Percentiles rank a stretch among this genome's conserved stretches.
Conservation (phyloP, 2,888 invertebrate species). For the Thymelicus acteon region DNA sequence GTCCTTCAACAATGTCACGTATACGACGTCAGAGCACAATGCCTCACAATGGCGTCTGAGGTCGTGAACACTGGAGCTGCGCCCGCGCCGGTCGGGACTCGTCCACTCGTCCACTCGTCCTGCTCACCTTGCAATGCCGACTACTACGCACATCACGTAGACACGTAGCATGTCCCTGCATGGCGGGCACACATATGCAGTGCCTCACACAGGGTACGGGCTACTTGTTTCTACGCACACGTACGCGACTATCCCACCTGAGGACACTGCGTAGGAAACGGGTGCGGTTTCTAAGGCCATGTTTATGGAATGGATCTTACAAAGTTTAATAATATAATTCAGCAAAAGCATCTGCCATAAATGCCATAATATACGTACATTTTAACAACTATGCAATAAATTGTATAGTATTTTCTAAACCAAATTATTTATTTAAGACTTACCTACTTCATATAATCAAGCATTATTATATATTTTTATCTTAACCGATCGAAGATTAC, state of each 20-base stretch:
- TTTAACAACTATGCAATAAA: too few species aligned
- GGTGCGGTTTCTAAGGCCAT: neutral
- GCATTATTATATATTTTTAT: too few species aligned
- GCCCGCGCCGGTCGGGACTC: constrained; percentile 45
- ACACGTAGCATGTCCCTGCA: constrained; percentile 20
- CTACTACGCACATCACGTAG: constrained; percentile 42
- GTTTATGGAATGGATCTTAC: neutral
- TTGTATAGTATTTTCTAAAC: too few species aligned
- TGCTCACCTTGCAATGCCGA: constrained; percentile 80
- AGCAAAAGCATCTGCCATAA: too few species aligned
- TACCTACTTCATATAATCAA: too few species aligned
- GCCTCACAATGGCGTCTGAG: constrained; percentile 38
- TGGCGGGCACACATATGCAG: constrained; percentile 2
- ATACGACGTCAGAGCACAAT: constrained; percentile 11
- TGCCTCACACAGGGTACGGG: neutral
- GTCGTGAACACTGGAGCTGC: constrained; percentile 42
- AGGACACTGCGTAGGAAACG: neutral
- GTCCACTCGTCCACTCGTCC: constrained; percentile 60
- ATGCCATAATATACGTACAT: too few species aligned
- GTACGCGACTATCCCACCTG: neutral
- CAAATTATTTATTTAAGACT: too few species aligned
- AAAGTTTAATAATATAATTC: too few species aligned
- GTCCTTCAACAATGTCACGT: constrained; percentile 29
- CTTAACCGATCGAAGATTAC: too few species aligned
- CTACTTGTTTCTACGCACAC: neutral